Conservation (phyloP, 2,113 vertebrate genomes). For the Piprites chloris region DNA sequence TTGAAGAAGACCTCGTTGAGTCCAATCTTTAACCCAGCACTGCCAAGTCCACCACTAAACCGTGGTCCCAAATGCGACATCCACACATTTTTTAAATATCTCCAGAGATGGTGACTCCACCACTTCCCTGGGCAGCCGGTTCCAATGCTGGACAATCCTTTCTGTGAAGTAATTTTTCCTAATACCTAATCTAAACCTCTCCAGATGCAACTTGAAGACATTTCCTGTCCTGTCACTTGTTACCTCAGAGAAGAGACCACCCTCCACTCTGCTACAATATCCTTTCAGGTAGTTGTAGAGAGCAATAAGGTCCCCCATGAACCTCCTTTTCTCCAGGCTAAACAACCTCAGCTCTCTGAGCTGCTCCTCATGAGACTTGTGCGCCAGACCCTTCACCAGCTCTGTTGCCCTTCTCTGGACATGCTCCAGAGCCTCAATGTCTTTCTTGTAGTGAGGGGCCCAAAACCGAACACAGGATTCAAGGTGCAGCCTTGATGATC, state of each 20-base stretch:
- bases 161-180: background rate
- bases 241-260: background rate
- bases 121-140: background rate
- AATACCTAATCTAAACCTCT: background rate
- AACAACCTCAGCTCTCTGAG: background rate
- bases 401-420: background rate
- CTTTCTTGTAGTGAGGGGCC: background rate
- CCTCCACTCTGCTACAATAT: accelerated
- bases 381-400: background rate
- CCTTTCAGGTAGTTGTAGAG: background rate
- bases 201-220: background rate
- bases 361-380: accelerated
- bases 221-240: background rate
- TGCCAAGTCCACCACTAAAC: background rate
- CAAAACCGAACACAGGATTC: background rate
- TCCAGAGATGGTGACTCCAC: background rate
- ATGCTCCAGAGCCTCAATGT: accelerated
- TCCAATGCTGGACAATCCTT: background rate
- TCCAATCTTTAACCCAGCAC: background rate
- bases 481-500: accelerated
- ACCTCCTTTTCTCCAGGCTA: background rate
- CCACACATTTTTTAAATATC: background rate
- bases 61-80: background rate
- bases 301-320: accelerated
- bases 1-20: background rate